phyloP scores from a whole-genome alignment of 2,888 invertebrate genomes.

The Thereva unica region DNA sequence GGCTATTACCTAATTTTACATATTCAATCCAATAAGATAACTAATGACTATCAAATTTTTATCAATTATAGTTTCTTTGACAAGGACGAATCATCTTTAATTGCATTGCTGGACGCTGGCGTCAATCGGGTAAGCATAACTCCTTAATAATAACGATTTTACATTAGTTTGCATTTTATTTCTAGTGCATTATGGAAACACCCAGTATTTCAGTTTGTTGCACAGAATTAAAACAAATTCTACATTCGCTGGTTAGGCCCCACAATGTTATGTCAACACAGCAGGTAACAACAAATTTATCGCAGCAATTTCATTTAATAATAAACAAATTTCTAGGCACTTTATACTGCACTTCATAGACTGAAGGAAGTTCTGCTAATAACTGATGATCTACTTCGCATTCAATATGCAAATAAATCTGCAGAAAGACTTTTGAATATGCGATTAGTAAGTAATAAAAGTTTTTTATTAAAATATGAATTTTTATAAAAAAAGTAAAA shows the following conservation, averaged over 20 bases:
- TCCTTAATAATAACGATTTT: not conserved
- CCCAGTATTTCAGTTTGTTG: conserved; percentile 65
- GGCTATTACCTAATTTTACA: too few relatives aligned
- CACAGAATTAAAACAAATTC: conserved; percentile 75
- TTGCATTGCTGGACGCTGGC: conserved; percentile 80
- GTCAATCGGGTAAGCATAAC: conserved; percentile 78
- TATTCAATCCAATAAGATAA: conserved; percentile 2
- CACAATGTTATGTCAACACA: conserved; percentile 76
- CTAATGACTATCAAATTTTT: conserved; percentile 36
- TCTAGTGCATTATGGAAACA: conserved; percentile 71
- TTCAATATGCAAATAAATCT: conserved; percentile 87
- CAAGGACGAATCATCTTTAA: conserved; percentile 78
- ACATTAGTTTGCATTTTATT: conserved; percentile 32
- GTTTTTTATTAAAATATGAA: conserved; percentile 61
- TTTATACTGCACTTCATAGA: conserved; percentile 84
- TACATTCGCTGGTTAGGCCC: conserved; percentile 75
- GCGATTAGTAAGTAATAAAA: conserved; percentile 65
- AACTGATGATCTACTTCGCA: conserved; percentile 81
- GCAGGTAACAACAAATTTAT: conserved; percentile 49
- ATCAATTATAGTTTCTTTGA: conserved; percentile 74
- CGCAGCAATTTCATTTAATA: conserved; percentile 50
- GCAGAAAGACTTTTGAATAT: conserved; percentile 80
- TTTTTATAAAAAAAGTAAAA: conserved; percentile 52
- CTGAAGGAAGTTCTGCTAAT: conserved; percentile 85
- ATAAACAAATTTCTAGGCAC: conserved; percentile 62